Evolutionary conservation across 2,113 vertebrate species (phyloP), one percentile per base, ranked within the genome.

Genomic region (Xyrauchen texanus): DNA sequence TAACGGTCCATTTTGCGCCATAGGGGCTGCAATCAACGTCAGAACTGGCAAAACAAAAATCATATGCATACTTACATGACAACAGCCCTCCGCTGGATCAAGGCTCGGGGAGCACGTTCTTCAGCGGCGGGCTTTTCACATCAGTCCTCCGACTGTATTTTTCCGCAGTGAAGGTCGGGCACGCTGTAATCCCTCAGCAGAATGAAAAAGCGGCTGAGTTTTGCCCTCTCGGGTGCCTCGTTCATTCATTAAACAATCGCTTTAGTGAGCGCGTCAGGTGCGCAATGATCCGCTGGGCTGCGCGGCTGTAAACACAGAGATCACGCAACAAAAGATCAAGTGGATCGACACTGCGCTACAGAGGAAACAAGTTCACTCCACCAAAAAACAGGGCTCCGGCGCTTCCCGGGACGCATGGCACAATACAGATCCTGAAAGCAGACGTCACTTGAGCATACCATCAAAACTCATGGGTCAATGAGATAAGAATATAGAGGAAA

Each of bases 81-180:
- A 82, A 82, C 85, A 88, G 21, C 21, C 21, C 21, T 34, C 21
- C 21, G 21, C 21, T 34, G 68, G 86, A 74, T 85, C 82, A 81
- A 63, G 63, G 89, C 88, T 82, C 79, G 76, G 73, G 82, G 86
- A 90, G 88, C 88, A 87, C 87, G 90, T 87, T 83, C 83, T 86
- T 83, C 80, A 89, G 67, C 89, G 75, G 86, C 80, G 85, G 88
- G 86, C 81, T 62, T 34, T 88, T 86, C 85, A 81, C 91, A 90
- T 90, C 89, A 84, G 86, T 85, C 89, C 87, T 34, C 89, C 89
- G 89, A 84, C 85, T 80, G 74, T n/a, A 7, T 7, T 90, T 90
- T 90, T 92, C 92, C 91, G 92, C 93, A 94, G 88, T 87, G 91
- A 92, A 88, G 88, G 87, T 87, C 89, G 89, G 88, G 80, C 88